phyloP scores from a whole-genome alignment of 2,888 invertebrate species.

The Tyria jacobaeae region DNA sequence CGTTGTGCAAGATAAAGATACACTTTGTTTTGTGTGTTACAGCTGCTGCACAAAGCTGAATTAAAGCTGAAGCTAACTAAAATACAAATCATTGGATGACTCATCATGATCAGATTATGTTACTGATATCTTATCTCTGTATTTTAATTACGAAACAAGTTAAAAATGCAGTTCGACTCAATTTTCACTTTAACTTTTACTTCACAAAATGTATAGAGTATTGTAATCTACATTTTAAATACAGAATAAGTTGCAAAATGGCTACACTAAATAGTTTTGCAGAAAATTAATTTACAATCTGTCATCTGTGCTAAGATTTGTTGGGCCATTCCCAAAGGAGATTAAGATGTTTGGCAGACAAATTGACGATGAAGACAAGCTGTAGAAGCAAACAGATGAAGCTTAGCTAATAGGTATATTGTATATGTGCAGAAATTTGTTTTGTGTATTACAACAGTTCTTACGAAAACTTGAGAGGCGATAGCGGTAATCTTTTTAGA shows the following conservation, averaged over 20 bases:
- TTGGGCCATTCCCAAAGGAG: conserved; percentile 18
- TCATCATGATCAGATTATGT: too few relatives aligned
- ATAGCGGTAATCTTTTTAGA: neutral
- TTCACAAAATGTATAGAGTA: too few relatives aligned
- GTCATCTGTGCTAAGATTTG: conserved; percentile 10
- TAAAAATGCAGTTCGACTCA: too few relatives aligned
- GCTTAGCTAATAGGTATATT: conserved; percentile 4
- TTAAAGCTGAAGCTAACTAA: too few relatives aligned
- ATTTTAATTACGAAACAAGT: too few relatives aligned
- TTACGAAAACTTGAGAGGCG: neutral
- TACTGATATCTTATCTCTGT: too few relatives aligned
- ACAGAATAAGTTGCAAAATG: conserved; percentile 1
- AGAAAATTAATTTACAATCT: conserved; percentile 10
- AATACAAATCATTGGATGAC: too few relatives aligned
- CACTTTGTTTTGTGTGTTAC: too few relatives aligned
- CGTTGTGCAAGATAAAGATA: too few relatives aligned
- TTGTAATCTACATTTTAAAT: neutral
- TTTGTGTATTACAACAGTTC: neutral
- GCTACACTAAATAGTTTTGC: neutral
- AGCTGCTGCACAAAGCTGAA: too few relatives aligned
- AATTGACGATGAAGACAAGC: conserved; percentile 17
- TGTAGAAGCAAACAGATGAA: conserved; percentile 8
- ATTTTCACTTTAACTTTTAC: neutral
- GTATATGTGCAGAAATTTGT: conserved; percentile 13
- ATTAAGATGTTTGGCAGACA: conserved; percentile 14